These are phyloP conservation scores for Piscicola geometra DNA, from an alignment of 2,888 invertebrate genomes.

Conservation along the genomic window DNA sequence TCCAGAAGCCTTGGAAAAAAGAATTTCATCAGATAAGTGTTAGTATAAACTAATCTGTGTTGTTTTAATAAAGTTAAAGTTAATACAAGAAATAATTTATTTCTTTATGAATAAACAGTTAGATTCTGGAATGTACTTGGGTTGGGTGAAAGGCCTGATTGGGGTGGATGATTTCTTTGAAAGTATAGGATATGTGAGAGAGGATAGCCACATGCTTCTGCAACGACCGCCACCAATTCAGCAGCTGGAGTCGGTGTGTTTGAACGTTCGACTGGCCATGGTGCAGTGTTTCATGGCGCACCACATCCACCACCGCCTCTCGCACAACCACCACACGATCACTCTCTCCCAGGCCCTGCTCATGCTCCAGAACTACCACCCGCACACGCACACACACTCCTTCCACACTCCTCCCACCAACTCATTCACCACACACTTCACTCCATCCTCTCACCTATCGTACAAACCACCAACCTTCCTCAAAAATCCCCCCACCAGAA, in stretches of 20 bases:
- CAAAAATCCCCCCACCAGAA: not conserved
- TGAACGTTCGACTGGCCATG: not conserved
- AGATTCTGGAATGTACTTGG: not conserved
- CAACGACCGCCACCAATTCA: not conserved
- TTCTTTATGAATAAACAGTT: not conserved
- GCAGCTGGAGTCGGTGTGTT: not conserved
- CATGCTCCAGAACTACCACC: conserved; percentile 1
- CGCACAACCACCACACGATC: not conserved
- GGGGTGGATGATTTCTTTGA: conserved; percentile 12
- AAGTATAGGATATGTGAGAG: not conserved
- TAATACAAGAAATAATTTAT: not conserved
- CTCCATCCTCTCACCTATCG: not conserved
- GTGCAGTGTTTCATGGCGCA: conserved; percentile 1
- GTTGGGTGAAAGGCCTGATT: conserved; percentile 8
- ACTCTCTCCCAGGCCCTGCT: not conserved
- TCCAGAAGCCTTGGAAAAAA: conserved; percentile 18
- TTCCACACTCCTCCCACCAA: not conserved
- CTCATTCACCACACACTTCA: conserved; percentile 1
- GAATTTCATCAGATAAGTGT: conserved; percentile 27
- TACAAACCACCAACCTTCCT: not conserved
- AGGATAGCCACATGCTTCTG: not conserved
- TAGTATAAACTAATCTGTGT: not conserved
- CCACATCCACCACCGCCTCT: not conserved
- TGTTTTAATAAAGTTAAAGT: not conserved
- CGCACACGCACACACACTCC: not conserved